Base-by-base conservation (phyloP, 2,888 invertebrate genomes). In the Cordilura impudica region DNA sequence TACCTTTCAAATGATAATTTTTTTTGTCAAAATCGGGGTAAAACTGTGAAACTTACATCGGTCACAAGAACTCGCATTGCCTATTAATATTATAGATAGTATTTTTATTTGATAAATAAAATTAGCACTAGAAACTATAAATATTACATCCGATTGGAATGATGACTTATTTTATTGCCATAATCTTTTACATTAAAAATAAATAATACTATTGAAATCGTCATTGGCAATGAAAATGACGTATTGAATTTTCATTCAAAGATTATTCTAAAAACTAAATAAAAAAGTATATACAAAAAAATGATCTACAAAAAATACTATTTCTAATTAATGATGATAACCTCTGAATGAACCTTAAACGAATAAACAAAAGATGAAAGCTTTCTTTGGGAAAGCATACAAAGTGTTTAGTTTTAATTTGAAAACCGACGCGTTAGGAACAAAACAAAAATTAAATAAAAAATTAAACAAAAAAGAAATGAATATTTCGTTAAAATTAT, bases 161-260 rank as follows among this genome's bases (percentile, higher is more conserved):
- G n/a, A n/a, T n/a, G n/a, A n/a, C 7, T 43, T 43, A n/a, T 1
- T 43, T 43, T 5, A 43, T 16, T 43, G 47, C 10, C 7, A 10
- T 10, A 19, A 47, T 47, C 4, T 16, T 18, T 47, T 65, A 39
- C 47, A 47, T 12, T 45, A n/a, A 8, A 45, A 60, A 58, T 31
- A 61, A 69, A 56, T 49, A 65, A 58, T 39, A 18, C 14, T 19
- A 21, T 39, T 19, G 12, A 21, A 63, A 19, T 51, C 56, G 53
- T 71, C 61, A 67, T 61, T 78, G 72, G 54, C 78, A 78, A 63
- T 72, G 72, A 56, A 54, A 78, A 8, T 78, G 77, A 78, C 78
- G 72, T 73, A 56, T 67, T 63, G 1, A 60, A 5, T 21, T 31
- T 1, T n/a, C n/a, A n/a, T n/a, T n/a, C n/a, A 56, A 12, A 47